Percentiles rank a stretch among this genome's conserved stretches.
Conservation (phyloP, 2,113 vertebrate species). For the Callaeas wilsoni region DNA sequence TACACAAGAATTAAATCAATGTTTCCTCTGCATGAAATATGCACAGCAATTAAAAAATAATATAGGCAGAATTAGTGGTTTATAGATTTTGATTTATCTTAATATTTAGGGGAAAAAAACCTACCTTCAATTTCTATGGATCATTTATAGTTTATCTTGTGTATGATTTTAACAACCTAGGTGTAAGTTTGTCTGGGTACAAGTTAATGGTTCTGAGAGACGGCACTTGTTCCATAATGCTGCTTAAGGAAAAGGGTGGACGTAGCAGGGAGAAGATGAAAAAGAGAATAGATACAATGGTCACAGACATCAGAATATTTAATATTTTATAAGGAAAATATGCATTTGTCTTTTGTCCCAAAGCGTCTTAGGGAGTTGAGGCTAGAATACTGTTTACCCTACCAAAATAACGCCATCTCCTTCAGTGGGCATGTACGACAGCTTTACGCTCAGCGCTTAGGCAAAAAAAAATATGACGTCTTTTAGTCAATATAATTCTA, state of each 20-base stretch:
- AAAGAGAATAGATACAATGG: neutral
- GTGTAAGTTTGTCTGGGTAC: neutral
- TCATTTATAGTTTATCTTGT: neutral
- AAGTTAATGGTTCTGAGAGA: neutral
- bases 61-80: neutral
- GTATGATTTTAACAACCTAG: neutral
- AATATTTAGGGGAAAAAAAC: neutral
- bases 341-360: neutral
- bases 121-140: neutral
- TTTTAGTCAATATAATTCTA: neutral
- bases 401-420: neutral
- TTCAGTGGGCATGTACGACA: neutral
- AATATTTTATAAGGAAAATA: neutral
- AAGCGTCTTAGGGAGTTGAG: neutral
- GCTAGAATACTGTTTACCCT: neutral
- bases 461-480: neutral
- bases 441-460: neutral
- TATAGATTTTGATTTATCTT: neutral
- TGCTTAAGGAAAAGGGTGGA: neutral
- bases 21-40: neutral
- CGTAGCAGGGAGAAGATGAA: accelerated
- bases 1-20: neutral
- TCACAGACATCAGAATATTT: neutral
- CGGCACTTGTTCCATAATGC: neutral
- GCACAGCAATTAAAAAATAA: neutral